phyloP scores from a whole-genome alignment of 2,113 vertebrate genomes.

The Myotis davidii region DNA sequence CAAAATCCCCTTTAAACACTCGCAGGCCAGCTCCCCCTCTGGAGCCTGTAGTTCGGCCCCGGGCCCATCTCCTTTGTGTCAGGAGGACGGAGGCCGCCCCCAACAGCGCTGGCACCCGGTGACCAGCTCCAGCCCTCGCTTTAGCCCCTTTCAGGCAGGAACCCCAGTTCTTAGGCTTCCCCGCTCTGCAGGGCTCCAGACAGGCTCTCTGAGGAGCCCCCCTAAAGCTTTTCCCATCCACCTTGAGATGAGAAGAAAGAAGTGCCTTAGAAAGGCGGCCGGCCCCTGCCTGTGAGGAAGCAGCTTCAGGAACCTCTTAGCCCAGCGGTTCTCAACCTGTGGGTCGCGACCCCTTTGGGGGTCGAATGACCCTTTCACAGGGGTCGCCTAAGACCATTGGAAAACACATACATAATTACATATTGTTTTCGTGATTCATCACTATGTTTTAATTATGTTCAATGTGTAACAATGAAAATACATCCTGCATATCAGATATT shows the following conservation, averaged over 20 bases:
- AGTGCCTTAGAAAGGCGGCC: neutral
- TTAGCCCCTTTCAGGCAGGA: neutral
- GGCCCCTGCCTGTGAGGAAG: neutral
- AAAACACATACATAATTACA: no score
- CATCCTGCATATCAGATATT: no score
- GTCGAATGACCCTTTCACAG: no score
- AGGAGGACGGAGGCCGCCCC: neutral
- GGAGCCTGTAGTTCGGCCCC: fast-evolving
- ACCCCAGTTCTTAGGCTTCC: neutral
- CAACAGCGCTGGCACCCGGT: neutral
- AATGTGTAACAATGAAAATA: no score
- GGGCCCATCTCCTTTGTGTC: neutral
- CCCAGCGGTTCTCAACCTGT: no score
- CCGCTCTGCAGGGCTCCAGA: neutral
- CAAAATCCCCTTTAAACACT: neutral
- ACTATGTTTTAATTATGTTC: no score
- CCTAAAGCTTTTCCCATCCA: neutral
- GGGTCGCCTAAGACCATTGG: no score
- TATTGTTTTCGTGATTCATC: no score
- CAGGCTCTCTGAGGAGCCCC: neutral
- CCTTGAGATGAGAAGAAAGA: neutral
- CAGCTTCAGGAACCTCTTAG: neutral
- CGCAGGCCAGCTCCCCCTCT: neutral
- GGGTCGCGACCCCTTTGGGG: no score
- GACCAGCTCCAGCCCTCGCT: neutral